Evolutionary conservation across 2,797 vertebrate genomes (phyloP).

Genomic region (Schizopygopsis pylzovi): DNA sequence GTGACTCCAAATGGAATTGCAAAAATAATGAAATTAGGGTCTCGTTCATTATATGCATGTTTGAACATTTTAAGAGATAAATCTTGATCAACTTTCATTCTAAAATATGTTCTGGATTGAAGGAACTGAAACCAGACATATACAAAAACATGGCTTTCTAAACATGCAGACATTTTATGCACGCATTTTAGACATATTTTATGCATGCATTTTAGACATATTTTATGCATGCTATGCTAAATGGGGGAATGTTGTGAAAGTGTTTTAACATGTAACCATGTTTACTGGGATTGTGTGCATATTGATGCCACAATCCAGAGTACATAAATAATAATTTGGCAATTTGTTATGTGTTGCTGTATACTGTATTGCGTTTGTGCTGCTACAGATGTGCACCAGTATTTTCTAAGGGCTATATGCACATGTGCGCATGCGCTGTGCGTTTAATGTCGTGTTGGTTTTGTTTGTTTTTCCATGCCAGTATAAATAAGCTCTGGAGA

Average conservation of each 20-base stretch:
- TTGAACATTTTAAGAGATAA: background rate
- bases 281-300: background rate
- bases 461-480: conserved; percentile 23
- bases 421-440: background rate
- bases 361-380: background rate
- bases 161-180: background rate
- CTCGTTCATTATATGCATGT: background rate
- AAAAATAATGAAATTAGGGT: background rate
- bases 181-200: no score
- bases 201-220: background rate
- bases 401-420: background rate
- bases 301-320: background rate
- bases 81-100: background rate
- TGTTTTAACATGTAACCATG: background rate
- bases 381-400: background rate
- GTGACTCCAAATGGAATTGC: background rate
- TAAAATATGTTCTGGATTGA: background rate
- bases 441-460: background rate
- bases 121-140: background rate
- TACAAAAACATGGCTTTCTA: background rate
- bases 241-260: background rate
- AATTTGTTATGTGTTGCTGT: background rate
- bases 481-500: conserved; percentile 5
- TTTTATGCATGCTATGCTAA: background rate
- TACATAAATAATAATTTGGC: background rate